Evolutionary conservation across 2,888 invertebrate species (phyloP), one percentile per base, ranked within the genome.

Genomic region (Drosophila kambysellisi): DNA sequence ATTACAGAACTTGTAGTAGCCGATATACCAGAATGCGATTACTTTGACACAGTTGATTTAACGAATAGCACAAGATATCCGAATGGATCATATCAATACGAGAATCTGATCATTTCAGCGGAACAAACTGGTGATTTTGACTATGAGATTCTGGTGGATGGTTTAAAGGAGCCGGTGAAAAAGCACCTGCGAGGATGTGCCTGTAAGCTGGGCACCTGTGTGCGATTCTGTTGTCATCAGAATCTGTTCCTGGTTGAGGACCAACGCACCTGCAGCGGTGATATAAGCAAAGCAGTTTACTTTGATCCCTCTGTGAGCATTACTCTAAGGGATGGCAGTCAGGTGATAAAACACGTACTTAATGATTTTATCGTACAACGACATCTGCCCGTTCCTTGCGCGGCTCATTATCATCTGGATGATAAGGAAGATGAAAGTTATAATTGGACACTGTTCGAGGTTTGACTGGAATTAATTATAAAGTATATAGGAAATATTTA

Each of bases 131-230:
- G 72, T 0, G 57, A 51, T 15, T 90, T 82, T 33, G 70, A 84
- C 33, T 88, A 83, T 33, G 76, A 72, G 15, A 62, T 76, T 17
- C 37, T 71, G 5, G 51, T 7, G 15, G 32, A 74, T 12, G 82
- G 71, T 3, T 37, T 35, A 0, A 43, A 0, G 20, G 66, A 29
- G 7, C 0, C n/a, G 0, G 82, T 82, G 29, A 1, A 57, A 1
- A 61, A 32, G 6, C 85, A 88, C 60, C 41, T 79, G 1, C 77
- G 91, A 6, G 91, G 91, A 17, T 92, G 92, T 52, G 73, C 86
- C 30, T 91, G 91, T 58, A 43, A 81, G 6, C 39, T 92, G n/a
- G 90, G 84, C 58, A 65, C 81, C 2, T 93, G 93, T 58, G 78
- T 93, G 1, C 83, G 92, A 6, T 82, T 90, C 53, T 91, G 91